A percentile compares a stretch with the other conserved stretches of the same genome.
Evolutionary conservation across 30 jellyfish, hydroid and myxozoan species (phyloP).

Genomic region (Aurelia aurita): DNA sequence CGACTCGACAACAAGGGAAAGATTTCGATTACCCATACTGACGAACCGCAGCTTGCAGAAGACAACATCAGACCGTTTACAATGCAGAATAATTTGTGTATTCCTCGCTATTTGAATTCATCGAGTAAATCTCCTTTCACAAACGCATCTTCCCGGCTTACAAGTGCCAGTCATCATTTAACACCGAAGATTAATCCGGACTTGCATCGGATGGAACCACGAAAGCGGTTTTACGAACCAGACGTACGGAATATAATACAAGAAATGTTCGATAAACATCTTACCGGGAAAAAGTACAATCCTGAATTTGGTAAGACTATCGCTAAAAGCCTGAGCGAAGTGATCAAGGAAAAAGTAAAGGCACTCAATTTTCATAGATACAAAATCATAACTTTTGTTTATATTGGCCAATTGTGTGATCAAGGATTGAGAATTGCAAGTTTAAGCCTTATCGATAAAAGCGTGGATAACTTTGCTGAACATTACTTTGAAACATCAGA

Average conservation of each 20-base stretch:
- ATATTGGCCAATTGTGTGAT: constrained; percentile 59
- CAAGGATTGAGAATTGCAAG: constrained; percentile 71
- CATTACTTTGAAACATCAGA: constrained; percentile 26
- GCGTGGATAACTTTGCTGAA: constrained; percentile 55
- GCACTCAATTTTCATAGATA: constrained; percentile 47
- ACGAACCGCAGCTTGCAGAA: constrained; percentile 38
- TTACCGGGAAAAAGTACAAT: constrained; percentile 34
- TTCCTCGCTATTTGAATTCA: constrained; percentile 51
- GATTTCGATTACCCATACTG: constrained; percentile 22
- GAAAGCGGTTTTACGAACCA: constrained; percentile 48
- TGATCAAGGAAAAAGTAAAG: constrained; percentile 60
- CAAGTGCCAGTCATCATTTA: constrained; percentile 62
- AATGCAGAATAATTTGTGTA: constrained; percentile 32
- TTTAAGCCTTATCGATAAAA: constrained; percentile 38
- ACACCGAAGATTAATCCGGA: constrained; percentile 59
- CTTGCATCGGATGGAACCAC: constrained; percentile 54
- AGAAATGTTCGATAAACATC: constrained; percentile 35
- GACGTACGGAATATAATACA: constrained; percentile 56
- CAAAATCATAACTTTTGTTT: constrained; percentile 62
- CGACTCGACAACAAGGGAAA: constrained; percentile 43
- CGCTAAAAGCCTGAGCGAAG: constrained; percentile 53
- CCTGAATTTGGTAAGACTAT: constrained; percentile 22
- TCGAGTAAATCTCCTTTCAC: constrained; percentile 36
- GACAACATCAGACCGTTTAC: constrained; percentile 20
- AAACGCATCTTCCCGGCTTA: constrained; percentile 49